Conservation (phyloP, 2,113 vertebrate genomes). For the Charina bottae region DNA sequence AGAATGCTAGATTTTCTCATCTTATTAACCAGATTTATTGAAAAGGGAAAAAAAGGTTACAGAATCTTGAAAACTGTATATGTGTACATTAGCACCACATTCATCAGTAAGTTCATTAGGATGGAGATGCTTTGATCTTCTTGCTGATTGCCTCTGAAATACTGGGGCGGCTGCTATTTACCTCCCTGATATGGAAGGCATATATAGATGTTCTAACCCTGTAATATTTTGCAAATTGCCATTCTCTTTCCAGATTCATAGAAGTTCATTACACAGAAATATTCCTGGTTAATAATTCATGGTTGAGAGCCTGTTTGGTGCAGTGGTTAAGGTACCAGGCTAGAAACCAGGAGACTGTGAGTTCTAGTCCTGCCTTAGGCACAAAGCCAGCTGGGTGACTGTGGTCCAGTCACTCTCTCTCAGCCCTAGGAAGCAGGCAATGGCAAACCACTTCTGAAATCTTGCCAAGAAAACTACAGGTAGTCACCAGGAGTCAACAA, state of each 20-base stretch:
- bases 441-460: background rate
- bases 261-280: background rate
- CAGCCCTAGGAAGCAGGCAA: background rate
- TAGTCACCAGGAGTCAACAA: no score
- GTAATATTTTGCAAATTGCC: background rate
- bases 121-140: background rate
- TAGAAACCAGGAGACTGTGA: background rate
- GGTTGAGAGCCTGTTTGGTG: background rate
- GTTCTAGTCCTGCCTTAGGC: background rate
- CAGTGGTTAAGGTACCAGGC: background rate
- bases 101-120: background rate
- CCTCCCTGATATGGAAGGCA: background rate
- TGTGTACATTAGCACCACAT: background rate
- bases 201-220: background rate
- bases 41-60: background rate
- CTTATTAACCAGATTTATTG: background rate
- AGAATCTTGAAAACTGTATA: background rate
- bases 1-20: background rate
- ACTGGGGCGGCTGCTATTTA: background rate
- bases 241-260: background rate
- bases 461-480: no score
- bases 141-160: background rate
- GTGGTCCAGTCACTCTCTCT: background rate
- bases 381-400: background rate
- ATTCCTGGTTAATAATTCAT: background rate